Evolutionary conservation across 2,888 invertebrate species (phyloP), one percentile per base, ranked within the genome.

Genomic region (Drosophila diplacantha): DNA sequence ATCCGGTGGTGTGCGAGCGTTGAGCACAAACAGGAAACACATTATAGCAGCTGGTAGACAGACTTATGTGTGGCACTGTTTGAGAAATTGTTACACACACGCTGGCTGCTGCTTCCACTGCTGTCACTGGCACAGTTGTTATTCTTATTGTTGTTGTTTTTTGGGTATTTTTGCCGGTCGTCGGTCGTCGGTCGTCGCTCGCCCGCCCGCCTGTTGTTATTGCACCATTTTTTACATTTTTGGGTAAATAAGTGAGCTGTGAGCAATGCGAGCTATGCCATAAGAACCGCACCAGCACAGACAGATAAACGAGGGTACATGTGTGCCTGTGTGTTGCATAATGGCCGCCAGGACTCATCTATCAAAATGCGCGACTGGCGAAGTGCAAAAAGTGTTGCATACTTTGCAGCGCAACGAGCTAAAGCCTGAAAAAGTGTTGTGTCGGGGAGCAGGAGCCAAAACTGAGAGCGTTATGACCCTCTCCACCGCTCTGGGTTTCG

Each of bases 21-120:
- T 72, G 82, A 78, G 73, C 84, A 79, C 81, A 83, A 83, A 83
- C 79, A 79, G 79, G 79, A 79, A 79, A 83, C 80, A 79, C 84
- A 79, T 79, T 79, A 79, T 82, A 82, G 82, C 79, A 83, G 84
- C 79, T 80, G 80, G 84, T 83, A 83, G 84, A 83, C 83, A 83
- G 84, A 82, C 82, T 79, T 79, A 76, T 84, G 83, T 84, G 79
- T 76, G 76, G 84, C 69, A 84, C 83, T 84, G 84, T 79, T 65
- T 79, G 82, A 79, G 79, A 79, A 83, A 79, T 79, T 83, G 78
- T 81, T 78, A 81, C 77, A 80, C 51, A 67, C 56, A 71, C 77
- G 53, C 73, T 75, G 79, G 37, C 26, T 38, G 14, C 34, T 34
- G 34, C 34, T 34, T n/a, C 35, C 16, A n/a, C 37, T 49, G 66